Base-by-base conservation (phyloP, 2,888 invertebrate species). In the Pardosa pseudoannulata region DNA sequence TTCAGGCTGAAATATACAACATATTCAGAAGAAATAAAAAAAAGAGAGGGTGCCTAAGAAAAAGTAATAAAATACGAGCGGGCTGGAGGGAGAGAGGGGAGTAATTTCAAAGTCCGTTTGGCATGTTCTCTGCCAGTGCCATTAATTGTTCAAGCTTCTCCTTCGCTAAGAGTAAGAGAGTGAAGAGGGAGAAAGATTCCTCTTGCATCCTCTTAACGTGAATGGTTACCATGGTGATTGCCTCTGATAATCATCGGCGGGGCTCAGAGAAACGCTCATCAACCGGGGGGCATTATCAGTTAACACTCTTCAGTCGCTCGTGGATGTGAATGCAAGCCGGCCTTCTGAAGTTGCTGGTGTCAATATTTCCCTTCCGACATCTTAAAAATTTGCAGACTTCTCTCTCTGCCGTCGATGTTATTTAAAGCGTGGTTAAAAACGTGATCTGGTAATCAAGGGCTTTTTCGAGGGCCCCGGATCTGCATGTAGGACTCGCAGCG, bases 61-160 rank as follows among this genome's bases (percentile, higher is more conserved):
- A 81, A 81, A 81, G 73, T 80, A 80, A 80, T 73, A 80, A 80
- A 81, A 81, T 56, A 62, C 32, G 68, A 50, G 73, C n/a, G 23
- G 80, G 39, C 50, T 64, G 46, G 36, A 62, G 74, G 32, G 81
- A 56, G 36, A 71, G 73, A 64, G 62, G 75, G 73, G 75, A 62
- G 76, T 85, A 85, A 85, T 85, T 85, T 85, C 83, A 85, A 85
- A 85, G 83, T 85, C 78, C 83, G 83, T 85, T 81, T 81, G 81
- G 81, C 81, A 50, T 73, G 73, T 80, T 70, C 64, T 70, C 75
- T 75, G 75, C 82, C 19, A 5, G 72, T 78, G 83, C 78, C 83
- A 85, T 85, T 85, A 85, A 85, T 85, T 85, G 83, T 85, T 85
- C 72, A 31, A 72, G 28, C 78, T 64, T 28, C 76, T 83, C 78